A percentile compares a stretch with the other conserved stretches of the same genome.
These are phyloP conservation scores for Phthorimaea operculella DNA, from an alignment of 1,140 invertebrate genomes.

Conservation along the genomic window DNA sequence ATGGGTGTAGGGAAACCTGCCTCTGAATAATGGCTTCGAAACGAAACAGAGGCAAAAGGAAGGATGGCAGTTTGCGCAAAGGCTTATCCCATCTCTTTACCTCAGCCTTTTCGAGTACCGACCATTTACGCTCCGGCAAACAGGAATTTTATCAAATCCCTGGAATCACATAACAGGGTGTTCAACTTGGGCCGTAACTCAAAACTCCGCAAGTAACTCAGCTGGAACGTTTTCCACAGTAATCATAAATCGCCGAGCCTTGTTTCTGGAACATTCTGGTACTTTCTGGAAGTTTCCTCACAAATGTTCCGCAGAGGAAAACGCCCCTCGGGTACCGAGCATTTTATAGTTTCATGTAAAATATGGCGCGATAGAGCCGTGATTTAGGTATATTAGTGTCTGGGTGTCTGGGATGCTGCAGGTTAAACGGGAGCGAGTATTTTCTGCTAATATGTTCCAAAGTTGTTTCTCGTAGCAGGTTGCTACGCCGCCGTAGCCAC, in stretches of 20 bases:
- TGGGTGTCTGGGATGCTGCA: too few relatives aligned
- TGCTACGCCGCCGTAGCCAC: too few relatives aligned
- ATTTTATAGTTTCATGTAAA: conserved; percentile 12
- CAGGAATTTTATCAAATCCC: not conserved
- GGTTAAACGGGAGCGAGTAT: too few relatives aligned
- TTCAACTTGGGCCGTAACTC: conserved; percentile 42
- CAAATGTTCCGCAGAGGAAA: conserved; percentile 14
- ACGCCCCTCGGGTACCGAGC: not conserved
- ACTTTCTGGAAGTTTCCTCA: conserved; percentile 25
- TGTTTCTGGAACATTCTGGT: conserved; percentile 30
- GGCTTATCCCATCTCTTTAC: too few relatives aligned
- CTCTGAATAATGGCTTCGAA: too few relatives aligned
- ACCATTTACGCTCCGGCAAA: not conserved
- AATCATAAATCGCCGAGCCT: conserved; percentile 42
- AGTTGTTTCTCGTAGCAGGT: too few relatives aligned
- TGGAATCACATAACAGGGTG: not conserved
- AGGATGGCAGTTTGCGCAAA: too few relatives aligned
- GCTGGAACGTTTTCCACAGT: conserved; percentile 40
- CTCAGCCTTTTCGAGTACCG: too few relatives aligned
- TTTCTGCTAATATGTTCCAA: too few relatives aligned
- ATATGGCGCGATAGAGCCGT: not conserved
- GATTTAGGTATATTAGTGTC: too few relatives aligned
- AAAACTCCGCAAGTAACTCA: conserved; percentile 48
- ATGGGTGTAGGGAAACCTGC: too few relatives aligned
- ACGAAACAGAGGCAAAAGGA: too few relatives aligned